Evolutionary conservation across 2,113 vertebrate genomes (phyloP), one percentile per base, ranked within the genome.

Genomic region (Corvus moneduloides): DNA sequence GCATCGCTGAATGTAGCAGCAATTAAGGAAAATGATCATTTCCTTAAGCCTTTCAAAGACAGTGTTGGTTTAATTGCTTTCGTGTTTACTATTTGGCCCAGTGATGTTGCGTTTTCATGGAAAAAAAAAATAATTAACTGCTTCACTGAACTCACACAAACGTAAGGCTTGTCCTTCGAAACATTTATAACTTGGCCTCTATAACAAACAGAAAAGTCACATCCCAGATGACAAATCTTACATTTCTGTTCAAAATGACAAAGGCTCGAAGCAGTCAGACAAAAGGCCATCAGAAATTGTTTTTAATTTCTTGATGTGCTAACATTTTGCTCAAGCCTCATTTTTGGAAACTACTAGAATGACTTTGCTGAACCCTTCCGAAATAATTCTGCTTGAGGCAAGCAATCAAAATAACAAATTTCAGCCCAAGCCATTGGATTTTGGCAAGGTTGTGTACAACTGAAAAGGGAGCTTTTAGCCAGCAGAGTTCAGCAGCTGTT

Each of bases 351-450:
- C 39, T 84, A 62, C 59, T 52, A 28, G 72, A 83, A 93, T 80
- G 79, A 94, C 94, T 95, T 86, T 93, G 90, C 75, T 94, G 78
- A 96, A 93, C 55, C 35, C 68, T 86, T 93, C 75, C 83, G 93
- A 71, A 92, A 88, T 74, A 88, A 88, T 81, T 88, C 76, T 84
- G 75, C 87, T 86, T 61, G 72, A 92, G 68, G 87, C 92, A 94
- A 91, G 69, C 81, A 86, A 92, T 87, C 68, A 88, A 77, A 63
- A 85, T 74, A 61, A 91, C 82, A 88, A 90, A 93, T 89, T 75
- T 94, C 83, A 93, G 72, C 48, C 59, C 33, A 90, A 94, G 90
- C 64, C 88, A 71, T 39, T 86, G 87, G 83, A 92, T 93, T 90
- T 92, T 92, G 90, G 88, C 88, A 93, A 95, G 76, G 48, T 32